Percentiles rank a stretch among this genome's conserved stretches.
Evolutionary conservation across 2,888 invertebrate genomes (phyloP).

Genomic region (Euzophera pinguis): DNA sequence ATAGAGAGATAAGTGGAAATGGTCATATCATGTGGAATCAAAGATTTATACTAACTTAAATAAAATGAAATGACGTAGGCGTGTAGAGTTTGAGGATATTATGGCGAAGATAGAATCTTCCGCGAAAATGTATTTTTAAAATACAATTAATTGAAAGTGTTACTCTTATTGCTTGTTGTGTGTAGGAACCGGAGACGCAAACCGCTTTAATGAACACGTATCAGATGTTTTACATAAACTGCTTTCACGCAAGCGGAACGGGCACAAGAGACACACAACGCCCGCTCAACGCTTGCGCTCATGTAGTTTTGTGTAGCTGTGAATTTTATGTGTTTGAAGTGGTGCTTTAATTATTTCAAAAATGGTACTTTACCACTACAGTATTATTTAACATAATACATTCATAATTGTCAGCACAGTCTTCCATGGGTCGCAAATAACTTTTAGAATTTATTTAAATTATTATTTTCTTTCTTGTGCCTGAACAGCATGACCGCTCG

Average conservation of each 20-base stretch:
- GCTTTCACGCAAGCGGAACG: not conserved
- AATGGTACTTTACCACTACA: slow-evolving; percentile 59
- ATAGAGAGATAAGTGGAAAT: slow-evolving; percentile 57
- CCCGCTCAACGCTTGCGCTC: slow-evolving; percentile 16
- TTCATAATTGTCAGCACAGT: slow-evolving; percentile 60
- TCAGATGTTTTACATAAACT: not conserved
- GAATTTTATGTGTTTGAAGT: slow-evolving; percentile 60
- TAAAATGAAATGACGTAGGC: slow-evolving; percentile 56
- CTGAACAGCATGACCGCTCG: slow-evolving; percentile 32
- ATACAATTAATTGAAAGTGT: slow-evolving; percentile 58
- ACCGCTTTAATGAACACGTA: slow-evolving; percentile 40
- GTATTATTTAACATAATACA: slow-evolving; percentile 58
- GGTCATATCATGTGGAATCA: slow-evolving; percentile 76
- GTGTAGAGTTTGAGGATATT: slow-evolving; percentile 60
- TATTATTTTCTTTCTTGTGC: slow-evolving; percentile 29
- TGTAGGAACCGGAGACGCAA: slow-evolving; percentile 47
- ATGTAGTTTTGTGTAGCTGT: slow-evolving; percentile 35
- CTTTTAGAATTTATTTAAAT: not conserved
- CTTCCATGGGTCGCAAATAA: slow-evolving; percentile 58
- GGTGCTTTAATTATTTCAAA: slow-evolving; percentile 67
- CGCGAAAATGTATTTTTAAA: slow-evolving; percentile 70
- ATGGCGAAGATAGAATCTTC: slow-evolving; percentile 72
- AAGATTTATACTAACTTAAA: slow-evolving; percentile 62
- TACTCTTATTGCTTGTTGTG: slow-evolving; percentile 49
- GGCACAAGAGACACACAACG: not conserved